Evolutionary conservation across 2,113 vertebrate species (phyloP), one percentile per base, ranked within the genome.

Genomic region (Apus apus): DNA sequence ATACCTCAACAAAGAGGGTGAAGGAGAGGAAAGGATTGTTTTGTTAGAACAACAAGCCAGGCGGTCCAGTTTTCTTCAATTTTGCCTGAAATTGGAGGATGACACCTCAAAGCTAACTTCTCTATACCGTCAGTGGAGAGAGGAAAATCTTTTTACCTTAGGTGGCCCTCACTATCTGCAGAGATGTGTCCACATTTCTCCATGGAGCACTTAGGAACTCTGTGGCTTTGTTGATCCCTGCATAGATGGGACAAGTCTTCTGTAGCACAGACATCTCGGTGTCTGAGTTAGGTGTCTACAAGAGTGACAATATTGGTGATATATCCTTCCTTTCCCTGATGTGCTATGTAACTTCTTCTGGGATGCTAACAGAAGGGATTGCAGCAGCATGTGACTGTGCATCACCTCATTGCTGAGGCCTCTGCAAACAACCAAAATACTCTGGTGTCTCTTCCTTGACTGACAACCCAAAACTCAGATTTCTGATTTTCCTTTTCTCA

Each of bases 261-360:
- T 77, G 40, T 18, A 74, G 51, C 32, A 36, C 51, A 66, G 51
- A 30, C 8, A 11, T 13, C 50, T 66, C 0, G 0, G 29, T 58
- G 62, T 11, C 19, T 46, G 38, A 60, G 22, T 30, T 74, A 36
- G 23, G 32, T 60, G 81, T 60, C 78, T 67, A 15, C 2, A 2
- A 12, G 12, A 25, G 6, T 76, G n/a, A 8, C 1, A 2, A 15
- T 34, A 21, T 15, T 12, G 20, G 12, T 62, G 36, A 11, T 26
- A 4, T 0, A 4, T 34, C 23, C n/a, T 70, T 72, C 17, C 17
- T 60, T 74, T 61, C n/a, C 20, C 23, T 23, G 4, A 4, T 18
- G 27, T 61, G n/a, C 30, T 76, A 20, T 1, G 1, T 21, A 65
- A 22, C 25, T 60, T 15, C 38, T 60, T 73, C 40, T 56, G 62